Percentiles rank a stretch among this genome's conserved stretches.
Conservation (phyloP, 2,888 invertebrate genomes). For the Drosophila differens region DNA sequence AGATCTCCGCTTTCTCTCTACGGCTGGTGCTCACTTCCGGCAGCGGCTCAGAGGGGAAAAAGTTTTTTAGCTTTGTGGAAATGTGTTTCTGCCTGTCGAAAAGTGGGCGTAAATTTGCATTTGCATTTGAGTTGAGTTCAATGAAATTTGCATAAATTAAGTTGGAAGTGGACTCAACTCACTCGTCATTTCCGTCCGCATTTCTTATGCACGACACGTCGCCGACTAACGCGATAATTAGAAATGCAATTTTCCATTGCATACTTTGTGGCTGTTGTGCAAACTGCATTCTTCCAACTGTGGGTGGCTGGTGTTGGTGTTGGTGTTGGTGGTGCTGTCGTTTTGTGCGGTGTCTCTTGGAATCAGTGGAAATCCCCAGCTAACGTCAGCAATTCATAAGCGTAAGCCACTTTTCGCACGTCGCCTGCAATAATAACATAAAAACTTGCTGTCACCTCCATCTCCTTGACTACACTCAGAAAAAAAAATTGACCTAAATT, state of each 20-base stretch:
- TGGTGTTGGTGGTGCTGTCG: constrained; percentile 7
- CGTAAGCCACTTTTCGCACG: constrained; percentile 72
- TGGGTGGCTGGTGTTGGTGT: constrained; percentile 1
- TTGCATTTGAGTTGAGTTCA: constrained; percentile 8
- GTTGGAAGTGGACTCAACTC: constrained; percentile 72
- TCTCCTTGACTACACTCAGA: not conserved
- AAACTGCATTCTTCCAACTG: constrained; percentile 57
- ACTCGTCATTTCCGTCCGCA: constrained; percentile 74
- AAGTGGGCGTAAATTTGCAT: constrained; percentile 6
- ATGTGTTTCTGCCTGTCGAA: constrained; percentile 47
- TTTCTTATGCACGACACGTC: constrained; percentile 84
- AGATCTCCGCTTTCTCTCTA: constrained; percentile 13
- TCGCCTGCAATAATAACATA: constrained; percentile 67
- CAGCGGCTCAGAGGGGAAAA: constrained; percentile 63
- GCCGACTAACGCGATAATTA: constrained; percentile 84
- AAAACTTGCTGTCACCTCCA: constrained; percentile 72
- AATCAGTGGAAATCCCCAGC: constrained; percentile 60
- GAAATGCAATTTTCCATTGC: constrained; percentile 83
- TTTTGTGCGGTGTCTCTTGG: constrained; percentile 25
- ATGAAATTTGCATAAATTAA: constrained; percentile 73
- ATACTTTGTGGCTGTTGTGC: constrained; percentile 75
- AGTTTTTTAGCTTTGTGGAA: constrained; percentile 66
- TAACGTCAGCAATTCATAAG: constrained; percentile 81
- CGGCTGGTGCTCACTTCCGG: constrained; percentile 5
- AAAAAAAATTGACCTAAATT: not conserved